phyloP scores from a whole-genome alignment of 1,140 invertebrate genomes.

The Zaprionus vittiger region DNA sequence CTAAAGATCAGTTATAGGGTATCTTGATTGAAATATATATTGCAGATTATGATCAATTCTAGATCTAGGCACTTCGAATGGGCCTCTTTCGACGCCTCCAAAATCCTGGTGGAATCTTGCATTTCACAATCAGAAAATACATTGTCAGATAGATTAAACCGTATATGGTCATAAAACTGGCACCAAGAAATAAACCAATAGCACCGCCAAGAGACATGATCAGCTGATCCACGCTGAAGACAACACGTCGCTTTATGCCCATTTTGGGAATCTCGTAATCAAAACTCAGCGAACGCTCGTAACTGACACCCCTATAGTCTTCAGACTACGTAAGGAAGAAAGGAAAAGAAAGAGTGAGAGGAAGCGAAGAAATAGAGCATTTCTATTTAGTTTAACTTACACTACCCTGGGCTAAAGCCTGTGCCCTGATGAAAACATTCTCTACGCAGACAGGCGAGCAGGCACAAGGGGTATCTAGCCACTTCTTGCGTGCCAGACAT shows the following conservation, averaged over 20 bases:
- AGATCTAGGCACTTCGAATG: neutral
- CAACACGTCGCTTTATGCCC: slow-evolving; percentile 74
- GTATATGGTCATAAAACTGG: slow-evolving; percentile 77
- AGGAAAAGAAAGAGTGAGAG: neutral
- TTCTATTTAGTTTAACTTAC: slow-evolving; percentile 37
- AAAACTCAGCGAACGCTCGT: slow-evolving; percentile 48
- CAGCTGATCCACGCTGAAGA: slow-evolving; percentile 78
- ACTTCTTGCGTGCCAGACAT: slow-evolving; percentile 60
- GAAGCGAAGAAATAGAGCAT: neutral
- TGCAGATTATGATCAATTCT: neutral
- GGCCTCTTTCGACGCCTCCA: neutral
- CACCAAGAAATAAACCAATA: slow-evolving; percentile 76
- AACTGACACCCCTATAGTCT: slow-evolving; percentile 48
- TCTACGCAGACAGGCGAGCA: slow-evolving; percentile 66
- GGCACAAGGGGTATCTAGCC: slow-evolving; percentile 54
- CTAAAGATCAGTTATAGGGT: neutral
- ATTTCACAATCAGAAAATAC: slow-evolving; percentile 50
- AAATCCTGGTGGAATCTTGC: slow-evolving; percentile 28
- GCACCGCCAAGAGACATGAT: slow-evolving; percentile 79
- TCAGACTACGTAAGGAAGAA: slow-evolving; percentile 33
- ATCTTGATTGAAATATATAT: neutral
- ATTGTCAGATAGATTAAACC: slow-evolving; percentile 58
- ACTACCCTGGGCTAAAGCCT: slow-evolving; percentile 45
- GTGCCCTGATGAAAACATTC: slow-evolving; percentile 53
- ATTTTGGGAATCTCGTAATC: slow-evolving; percentile 61